Base-by-base conservation (phyloP, 1,140 invertebrate genomes). In the Drosophila punjabiensis region DNA sequence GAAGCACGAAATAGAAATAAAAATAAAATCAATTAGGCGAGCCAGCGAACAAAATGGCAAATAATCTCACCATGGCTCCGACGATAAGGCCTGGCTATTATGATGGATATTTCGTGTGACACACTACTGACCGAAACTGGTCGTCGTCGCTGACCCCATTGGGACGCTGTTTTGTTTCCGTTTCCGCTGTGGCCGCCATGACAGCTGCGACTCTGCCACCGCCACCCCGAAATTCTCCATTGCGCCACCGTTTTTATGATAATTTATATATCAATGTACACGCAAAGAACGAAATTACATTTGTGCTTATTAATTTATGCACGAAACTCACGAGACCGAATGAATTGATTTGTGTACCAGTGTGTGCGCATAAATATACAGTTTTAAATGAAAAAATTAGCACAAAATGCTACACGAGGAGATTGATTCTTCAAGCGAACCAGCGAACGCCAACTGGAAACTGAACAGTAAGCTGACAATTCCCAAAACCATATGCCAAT, bases 91-190 rank as follows among this genome's bases (percentile, higher is more conserved):
- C 55, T 58, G 65, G 67, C 65, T 45, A 81, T 71, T 52, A 41
- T 86, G 77, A 88, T 84, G 82, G 70, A 90, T 85, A 79, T 90
- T 81, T 89, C 53, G 89, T 79, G 52, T 79, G 79, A 67, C 70
- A 64, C 70, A 83, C 62, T 69, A 61, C 69, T 65, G 81, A 62
- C 73, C 81, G 53, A 50, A 56, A 18, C 32, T 20, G 30, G 48
- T 39, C 53, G 53, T n/a, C 14, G 48, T 24, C 43, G 58, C 30
- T 58, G 64, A 69, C 75, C 59, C 32, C 61, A 28, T 64, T 68
- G 74, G 48, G 79, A 79, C 76, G 81, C 78, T 73, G 85, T 68
- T 89, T 89, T 89, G 85, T 90, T 85, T 89, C 85, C 85, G 81
- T 89, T 88, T 88, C 85, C 85, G 86, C 60, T 82, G 60, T 45